Evolutionary conservation across 2,113 vertebrate species (phyloP).

Genomic region (Prionailurus viverrinus): DNA sequence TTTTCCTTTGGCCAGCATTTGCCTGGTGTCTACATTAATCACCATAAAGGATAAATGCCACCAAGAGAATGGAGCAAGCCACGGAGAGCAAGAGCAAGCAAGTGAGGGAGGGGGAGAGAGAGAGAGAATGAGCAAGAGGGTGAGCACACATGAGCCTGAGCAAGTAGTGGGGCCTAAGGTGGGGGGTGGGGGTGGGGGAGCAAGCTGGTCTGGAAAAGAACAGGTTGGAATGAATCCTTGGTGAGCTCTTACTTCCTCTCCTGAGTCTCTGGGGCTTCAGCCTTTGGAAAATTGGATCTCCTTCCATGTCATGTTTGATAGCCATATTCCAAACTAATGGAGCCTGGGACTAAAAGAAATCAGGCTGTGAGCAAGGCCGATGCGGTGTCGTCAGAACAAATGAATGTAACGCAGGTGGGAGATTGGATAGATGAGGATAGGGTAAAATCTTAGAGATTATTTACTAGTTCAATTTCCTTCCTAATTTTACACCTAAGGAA

Average conservation of each 20-base stretch:
- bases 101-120: not conserved
- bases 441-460: not conserved
- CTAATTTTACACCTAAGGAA: constrained; percentile 41
- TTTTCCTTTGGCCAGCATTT: constrained; percentile 73
- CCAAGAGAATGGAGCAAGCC: constrained; percentile 47
- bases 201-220: not conserved
- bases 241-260: constrained; percentile 19
- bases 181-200: not conserved
- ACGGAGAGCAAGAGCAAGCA: not conserved
- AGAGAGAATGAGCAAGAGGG: not conserved
- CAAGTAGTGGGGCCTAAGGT: not conserved
- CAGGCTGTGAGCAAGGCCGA: not conserved
- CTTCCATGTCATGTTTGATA: constrained; percentile 45
- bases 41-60: constrained; percentile 63
- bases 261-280: constrained; percentile 20
- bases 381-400: not conserved
- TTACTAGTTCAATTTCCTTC: constrained; percentile 35
- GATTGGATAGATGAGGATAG: not conserved
- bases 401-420: not conserved
- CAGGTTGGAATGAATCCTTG: not conserved
- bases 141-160: not conserved
- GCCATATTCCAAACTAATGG: constrained; percentile 56
- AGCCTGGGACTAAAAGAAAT: constrained; percentile 47
- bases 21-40: constrained; percentile 54
- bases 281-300: constrained; percentile 64